These are phyloP conservation scores for Apeira syringaria DNA, from an alignment of 2,888 invertebrate species.

Conservation along the genomic window DNA sequence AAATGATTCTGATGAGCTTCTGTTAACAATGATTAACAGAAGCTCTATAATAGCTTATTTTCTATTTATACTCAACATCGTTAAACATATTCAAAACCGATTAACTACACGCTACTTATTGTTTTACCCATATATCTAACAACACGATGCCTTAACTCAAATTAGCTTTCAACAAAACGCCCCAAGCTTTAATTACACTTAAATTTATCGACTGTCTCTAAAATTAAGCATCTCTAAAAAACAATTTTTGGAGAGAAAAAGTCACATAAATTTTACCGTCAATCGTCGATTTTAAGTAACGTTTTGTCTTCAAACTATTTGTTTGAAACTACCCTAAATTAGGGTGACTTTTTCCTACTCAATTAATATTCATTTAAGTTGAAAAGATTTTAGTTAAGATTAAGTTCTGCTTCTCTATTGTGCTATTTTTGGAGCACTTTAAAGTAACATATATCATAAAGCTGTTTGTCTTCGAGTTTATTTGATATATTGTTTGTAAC, in stretches of 20 bases:
- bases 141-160: constrained; percentile 52
- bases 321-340: constrained; percentile 41
- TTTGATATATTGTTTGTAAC: constrained; percentile 57
- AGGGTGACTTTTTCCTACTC: constrained; percentile 46
- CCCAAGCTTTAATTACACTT: constrained; percentile 67
- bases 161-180: constrained; percentile 77
- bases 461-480: constrained; percentile 49
- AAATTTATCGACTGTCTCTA: constrained; percentile 72
- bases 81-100: constrained; percentile 28
- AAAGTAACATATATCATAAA: constrained; percentile 59
- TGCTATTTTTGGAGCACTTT: constrained; percentile 61
- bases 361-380: constrained; percentile 55
- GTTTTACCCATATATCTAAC: constrained; percentile 60
- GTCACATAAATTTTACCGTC: constrained; percentile 61
- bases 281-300: constrained; percentile 57
- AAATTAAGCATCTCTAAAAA: constrained; percentile 7
- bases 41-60: constrained; percentile 8
- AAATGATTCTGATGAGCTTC: too few species aligned
- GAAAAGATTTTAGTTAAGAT: constrained; percentile 64
- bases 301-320: constrained; percentile 60
- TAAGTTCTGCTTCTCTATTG: constrained; percentile 37
- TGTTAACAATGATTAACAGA: too few species aligned
- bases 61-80: constrained; percentile 19
- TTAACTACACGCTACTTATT: constrained; percentile 26
- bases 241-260: constrained; percentile 39